Conservation (phyloP, 2,113 vertebrate species). For the Pedionomus torquatus region DNA sequence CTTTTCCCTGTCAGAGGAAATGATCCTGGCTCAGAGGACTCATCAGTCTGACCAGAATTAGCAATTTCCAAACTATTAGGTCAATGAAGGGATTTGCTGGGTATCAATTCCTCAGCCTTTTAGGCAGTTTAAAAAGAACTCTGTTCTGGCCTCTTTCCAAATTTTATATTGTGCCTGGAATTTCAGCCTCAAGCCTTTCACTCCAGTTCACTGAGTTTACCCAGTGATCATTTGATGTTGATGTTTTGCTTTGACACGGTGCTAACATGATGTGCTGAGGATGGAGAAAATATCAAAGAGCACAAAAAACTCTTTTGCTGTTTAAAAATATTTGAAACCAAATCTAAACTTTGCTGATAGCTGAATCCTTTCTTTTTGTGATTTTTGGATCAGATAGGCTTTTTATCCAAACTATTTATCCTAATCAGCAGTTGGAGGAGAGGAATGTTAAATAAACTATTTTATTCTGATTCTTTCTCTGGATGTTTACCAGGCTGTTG, state of each 20-base stretch:
- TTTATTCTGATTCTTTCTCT: slow-evolving; percentile 80
- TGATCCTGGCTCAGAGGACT: slow-evolving; percentile 45
- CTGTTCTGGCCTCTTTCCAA: slow-evolving; percentile 29
- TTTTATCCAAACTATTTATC: slow-evolving; percentile 86
- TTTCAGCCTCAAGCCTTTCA: slow-evolving; percentile 54
- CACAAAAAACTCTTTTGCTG: slow-evolving; percentile 70
- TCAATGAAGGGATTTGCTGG: slow-evolving; percentile 36
- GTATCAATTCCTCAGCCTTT: slow-evolving; percentile 46
- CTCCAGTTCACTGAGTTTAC: slow-evolving; percentile 53
- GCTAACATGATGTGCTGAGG: slow-evolving; percentile 73
- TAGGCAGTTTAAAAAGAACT: slow-evolving; percentile 41
- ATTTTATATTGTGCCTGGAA: slow-evolving; percentile 67
- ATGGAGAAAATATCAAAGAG: slow-evolving; percentile 74
- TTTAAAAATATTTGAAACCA: slow-evolving; percentile 77
- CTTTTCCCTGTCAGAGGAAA: slow-evolving; percentile 47
- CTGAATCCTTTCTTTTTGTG: slow-evolving; percentile 76
- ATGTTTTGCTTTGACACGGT: slow-evolving; percentile 71
- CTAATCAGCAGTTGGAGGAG: slow-evolving; percentile 84
- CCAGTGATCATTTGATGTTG: slow-evolving; percentile 60
- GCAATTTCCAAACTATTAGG: slow-evolving; percentile 35
- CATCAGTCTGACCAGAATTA: slow-evolving; percentile 53
- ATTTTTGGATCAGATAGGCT: slow-evolving; percentile 79
- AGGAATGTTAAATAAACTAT: slow-evolving; percentile 84
- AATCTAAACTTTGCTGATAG: slow-evolving; percentile 77
- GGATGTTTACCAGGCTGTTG: slow-evolving; percentile 83